Evolutionary conservation across 1,140 invertebrate species (phyloP).

Genomic region (Alviniconcha marisindica): DNA sequence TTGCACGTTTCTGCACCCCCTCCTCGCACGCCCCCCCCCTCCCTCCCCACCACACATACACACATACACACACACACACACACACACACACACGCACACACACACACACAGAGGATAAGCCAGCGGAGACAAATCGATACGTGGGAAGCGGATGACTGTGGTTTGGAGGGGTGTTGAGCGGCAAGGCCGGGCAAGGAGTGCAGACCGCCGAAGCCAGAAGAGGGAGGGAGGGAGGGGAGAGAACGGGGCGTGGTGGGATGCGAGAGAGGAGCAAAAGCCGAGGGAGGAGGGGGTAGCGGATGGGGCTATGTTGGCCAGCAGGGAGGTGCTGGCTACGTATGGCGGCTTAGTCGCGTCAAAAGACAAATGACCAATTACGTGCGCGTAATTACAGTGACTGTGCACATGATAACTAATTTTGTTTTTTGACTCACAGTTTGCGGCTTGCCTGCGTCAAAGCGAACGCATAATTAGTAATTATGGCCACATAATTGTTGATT

Average conservation of each 20-base stretch:
- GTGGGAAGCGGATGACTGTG: not conserved
- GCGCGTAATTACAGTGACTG: too few relatives aligned
- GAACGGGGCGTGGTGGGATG: not conserved
- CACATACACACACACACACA: not conserved
- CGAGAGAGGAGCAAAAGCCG: not conserved
- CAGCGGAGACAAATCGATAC: slow-evolving; percentile 19
- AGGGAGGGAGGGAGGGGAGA: not conserved
- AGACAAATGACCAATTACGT: too few relatives aligned
- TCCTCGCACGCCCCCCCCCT: not conserved
- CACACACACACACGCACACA: not conserved
- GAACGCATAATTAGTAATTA: too few relatives aligned
- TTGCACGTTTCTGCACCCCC: not conserved
- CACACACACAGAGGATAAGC: slow-evolving; percentile 2
- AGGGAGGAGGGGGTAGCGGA: not conserved
- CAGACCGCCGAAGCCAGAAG: not conserved
- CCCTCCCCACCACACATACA: too few relatives aligned
- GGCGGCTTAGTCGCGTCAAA: too few relatives aligned
- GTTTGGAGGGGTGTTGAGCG: not conserved
- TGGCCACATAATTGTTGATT: too few relatives aligned
- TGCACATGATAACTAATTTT: too few relatives aligned
- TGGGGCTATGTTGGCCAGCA: too few relatives aligned
- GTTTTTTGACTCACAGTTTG: too few relatives aligned
- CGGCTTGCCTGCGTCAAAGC: too few relatives aligned
- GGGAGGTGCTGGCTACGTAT: too few relatives aligned
- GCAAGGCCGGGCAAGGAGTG: not conserved